Conservation (phyloP, 1,140 invertebrate species). For the Drosophila burlai region DNA sequence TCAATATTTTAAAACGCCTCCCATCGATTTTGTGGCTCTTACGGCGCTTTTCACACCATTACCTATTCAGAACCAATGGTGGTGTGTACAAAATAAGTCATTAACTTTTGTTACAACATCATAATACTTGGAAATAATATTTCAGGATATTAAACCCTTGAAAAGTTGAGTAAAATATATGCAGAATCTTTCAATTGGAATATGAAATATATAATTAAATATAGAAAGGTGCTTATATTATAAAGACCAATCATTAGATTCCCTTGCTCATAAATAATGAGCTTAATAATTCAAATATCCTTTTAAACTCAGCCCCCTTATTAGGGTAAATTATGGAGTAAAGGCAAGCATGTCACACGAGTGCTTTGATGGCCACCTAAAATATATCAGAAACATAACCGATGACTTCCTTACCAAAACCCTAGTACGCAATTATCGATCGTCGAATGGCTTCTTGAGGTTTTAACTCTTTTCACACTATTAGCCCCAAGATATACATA, state of each 20-base stretch:
- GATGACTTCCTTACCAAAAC: constrained; percentile 3
- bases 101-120: not conserved
- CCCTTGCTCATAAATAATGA: not conserved
- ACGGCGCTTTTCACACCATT: constrained; percentile 3
- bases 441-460: not conserved
- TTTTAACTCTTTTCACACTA: constrained; percentile 38
- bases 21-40: constrained; percentile 31
- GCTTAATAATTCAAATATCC: not conserved
- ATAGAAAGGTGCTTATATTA: not conserved
- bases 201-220: not conserved
- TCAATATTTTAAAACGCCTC: constrained; percentile 31
- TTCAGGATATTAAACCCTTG: not conserved
- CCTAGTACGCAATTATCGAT: not conserved
- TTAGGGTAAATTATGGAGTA: not conserved
- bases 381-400: not conserved
- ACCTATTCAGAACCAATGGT: not conserved
- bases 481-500: not conserved
- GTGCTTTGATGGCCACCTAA: not conserved
- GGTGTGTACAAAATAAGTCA: constrained; percentile 9
- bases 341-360: constrained; percentile 9
- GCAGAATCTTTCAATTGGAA: not conserved
- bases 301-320: not conserved
- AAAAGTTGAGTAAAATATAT: not conserved
- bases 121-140: too few relatives aligned
- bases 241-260: not conserved